Base-by-base conservation (phyloP, 1,140 invertebrate genomes). In the Meloidogyne chitwoodi region DNA sequence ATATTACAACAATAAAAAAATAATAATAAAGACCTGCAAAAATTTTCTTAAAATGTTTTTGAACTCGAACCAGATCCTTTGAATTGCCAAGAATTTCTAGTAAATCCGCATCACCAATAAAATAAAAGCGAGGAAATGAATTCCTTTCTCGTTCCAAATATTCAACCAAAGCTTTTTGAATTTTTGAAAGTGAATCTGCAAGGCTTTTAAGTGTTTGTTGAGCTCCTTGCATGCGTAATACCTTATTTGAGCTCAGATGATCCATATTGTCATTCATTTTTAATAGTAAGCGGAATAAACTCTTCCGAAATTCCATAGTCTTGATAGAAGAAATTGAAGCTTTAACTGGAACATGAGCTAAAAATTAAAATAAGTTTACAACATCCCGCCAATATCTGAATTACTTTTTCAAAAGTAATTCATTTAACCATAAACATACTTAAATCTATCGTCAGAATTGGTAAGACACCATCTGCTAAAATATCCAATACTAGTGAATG, bases 161-260 rank as follows among this genome's bases (percentile, higher is more conserved):
- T 89, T 99, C 97, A 84, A 97, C 97, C 12, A 99, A 90, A 27
- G 97, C 96, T 88, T 99, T 99, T 87, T 99, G 96, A 82, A 99
- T 99, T 89, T 99, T 99, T 68, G 94, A 93, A 0, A 99, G 90
- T 34, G 99, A 90, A 89, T 99, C 97, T n/a, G 96, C 95, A 14
- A 99, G 89, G 79, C 97, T 90, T 89, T 99, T 96, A n/a, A 99
- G 89, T 2, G 95, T 93, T 75, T 95, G 90, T 89, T 99, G 96
- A n/a, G 91, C 91, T 26, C 96, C 77, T 62, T 94, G 93, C 77
- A 99, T 98, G 88, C 98, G 98, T 0, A 99, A n/a, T n/a, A n/a
- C n/a, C 19, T n/a, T 56, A n/a, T 56, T 56, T 56, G 48, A 56
- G n/a, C 4, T 4, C n/a, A 8, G n/a, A 6, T 19, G 12, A n/a